Evolutionary conservation across 2,797 vertebrate species (phyloP).

Genomic region (Gallinago stenura): DNA sequence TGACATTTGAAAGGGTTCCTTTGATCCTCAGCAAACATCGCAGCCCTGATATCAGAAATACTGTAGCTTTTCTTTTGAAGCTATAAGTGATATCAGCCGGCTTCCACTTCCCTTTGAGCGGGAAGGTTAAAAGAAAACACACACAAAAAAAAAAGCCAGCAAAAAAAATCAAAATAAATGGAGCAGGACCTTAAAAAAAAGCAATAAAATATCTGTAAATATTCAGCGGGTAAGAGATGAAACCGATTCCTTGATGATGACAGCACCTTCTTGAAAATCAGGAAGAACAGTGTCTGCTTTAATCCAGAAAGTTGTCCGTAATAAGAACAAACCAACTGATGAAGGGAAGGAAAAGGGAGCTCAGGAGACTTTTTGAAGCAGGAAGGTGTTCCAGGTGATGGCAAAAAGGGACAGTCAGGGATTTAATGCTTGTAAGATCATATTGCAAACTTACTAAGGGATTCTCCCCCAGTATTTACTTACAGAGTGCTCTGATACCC

Average conservation of each 20-base stretch:
- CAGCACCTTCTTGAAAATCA: neutral
- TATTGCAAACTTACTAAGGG: neutral
- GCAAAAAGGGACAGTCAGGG: neutral
- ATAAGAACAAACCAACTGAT: neutral
- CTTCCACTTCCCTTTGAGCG: neutral
- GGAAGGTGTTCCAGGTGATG: neutral
- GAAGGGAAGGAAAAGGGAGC: neutral
- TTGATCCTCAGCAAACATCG: slow-evolving; percentile 35
- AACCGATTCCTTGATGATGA: neutral
- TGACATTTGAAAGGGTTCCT: neutral
- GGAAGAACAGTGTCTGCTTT: neutral
- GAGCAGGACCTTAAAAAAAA: neutral
- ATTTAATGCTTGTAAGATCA: neutral
- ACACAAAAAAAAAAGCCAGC: neutral
- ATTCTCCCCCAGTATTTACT: neutral
- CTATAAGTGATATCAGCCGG: neutral
- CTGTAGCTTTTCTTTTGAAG: neutral
- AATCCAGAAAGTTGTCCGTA: neutral
- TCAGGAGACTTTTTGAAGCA: neutral
- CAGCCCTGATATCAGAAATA: neutral
- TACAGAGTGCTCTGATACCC: neutral
- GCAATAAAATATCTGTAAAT: neutral
- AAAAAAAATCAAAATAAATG: neutral
- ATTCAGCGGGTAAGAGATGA: neutral
- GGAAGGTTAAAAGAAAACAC: neutral